phyloP scores from a whole-genome alignment of 2,888 invertebrate species.

The Melanchra persicariae region DNA sequence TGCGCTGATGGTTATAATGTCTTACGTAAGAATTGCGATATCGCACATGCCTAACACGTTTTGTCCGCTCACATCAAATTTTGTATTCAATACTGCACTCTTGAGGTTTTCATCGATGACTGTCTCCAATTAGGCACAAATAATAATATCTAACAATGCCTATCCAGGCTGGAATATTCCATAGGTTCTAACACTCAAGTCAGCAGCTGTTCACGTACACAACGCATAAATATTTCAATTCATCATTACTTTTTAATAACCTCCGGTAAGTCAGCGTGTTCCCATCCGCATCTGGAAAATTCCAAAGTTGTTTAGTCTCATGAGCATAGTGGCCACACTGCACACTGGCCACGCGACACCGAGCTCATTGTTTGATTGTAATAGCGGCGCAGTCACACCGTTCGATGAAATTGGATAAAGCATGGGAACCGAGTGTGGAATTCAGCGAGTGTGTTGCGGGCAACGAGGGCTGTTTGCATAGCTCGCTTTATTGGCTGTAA shows the following conservation, averaged over 20 bases:
- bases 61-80: constrained; percentile 70
- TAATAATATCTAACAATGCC: constrained; percentile 24
- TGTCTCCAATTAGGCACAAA: constrained; percentile 62
- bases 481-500: constrained; percentile 89
- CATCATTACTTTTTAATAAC: constrained; percentile 62
- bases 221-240: constrained; percentile 44
- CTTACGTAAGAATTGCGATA: constrained; percentile 80
- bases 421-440: constrained; percentile 88
- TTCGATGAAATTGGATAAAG: constrained; percentile 89
- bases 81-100: constrained; percentile 75
- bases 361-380: constrained; percentile 86
- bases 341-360: constrained; percentile 82
- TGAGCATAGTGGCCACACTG: constrained; percentile 77
- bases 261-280: constrained; percentile 65
- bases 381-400: constrained; percentile 82
- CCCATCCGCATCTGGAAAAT: constrained; percentile 78
- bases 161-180: constrained; percentile 7
- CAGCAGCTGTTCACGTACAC: constrained; percentile 25
- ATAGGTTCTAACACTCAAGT: constrained; percentile 28
- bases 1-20: constrained; percentile 76
- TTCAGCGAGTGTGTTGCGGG: constrained; percentile 81
- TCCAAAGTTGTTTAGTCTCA: constrained; percentile 80
- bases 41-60: constrained; percentile 80
- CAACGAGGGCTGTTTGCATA: constrained; percentile 86
- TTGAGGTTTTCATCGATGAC: constrained; percentile 72